Conservation (phyloP, 64 coral and sea anemone species). For the Orbicella faveolata region DNA sequence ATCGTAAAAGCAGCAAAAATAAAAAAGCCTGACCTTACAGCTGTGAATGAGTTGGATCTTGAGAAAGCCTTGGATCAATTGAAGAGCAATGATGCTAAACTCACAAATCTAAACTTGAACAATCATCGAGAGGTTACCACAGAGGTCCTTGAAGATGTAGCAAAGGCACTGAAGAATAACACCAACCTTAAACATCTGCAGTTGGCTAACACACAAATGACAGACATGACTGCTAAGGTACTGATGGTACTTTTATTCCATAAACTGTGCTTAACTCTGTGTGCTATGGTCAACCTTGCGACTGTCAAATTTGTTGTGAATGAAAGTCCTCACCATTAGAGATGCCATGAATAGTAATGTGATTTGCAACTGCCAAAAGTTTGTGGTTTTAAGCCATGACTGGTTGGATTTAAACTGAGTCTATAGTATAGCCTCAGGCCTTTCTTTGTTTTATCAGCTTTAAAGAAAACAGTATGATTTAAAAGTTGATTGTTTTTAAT, state of each 20-base stretch:
- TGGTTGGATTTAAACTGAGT: too few relatives aligned
- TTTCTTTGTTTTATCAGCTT: too few relatives aligned
- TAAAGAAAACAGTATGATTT: background rate
- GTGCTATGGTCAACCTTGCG: too few relatives aligned
- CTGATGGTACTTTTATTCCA: background rate
- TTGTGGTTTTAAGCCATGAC: too few relatives aligned
- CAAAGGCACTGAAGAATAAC: constrained; percentile 54
- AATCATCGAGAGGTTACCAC: constrained; percentile 89
- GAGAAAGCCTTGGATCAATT: constrained; percentile 89
- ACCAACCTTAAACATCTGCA: constrained; percentile 71
- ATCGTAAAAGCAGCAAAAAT: constrained; percentile 82
- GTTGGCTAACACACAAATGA: constrained; percentile 88
- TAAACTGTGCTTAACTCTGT: background rate
- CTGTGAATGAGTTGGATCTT: constrained; percentile 90
- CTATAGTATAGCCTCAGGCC: too few relatives aligned
- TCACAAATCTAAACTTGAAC: constrained; percentile 83
- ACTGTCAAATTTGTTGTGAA: too few relatives aligned
- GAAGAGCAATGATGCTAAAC: constrained; percentile 69
- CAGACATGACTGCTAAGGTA: constrained; percentile 72
- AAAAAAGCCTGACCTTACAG: constrained; percentile 86
- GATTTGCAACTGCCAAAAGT: too few relatives aligned
- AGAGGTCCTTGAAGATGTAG: constrained; percentile 75
- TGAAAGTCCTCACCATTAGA: too few relatives aligned
- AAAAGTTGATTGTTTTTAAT: background rate
- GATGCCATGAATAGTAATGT: too few relatives aligned